phyloP scores from a whole-genome alignment of 2,797 vertebrate genomes.

The Scarus forsteni region DNA sequence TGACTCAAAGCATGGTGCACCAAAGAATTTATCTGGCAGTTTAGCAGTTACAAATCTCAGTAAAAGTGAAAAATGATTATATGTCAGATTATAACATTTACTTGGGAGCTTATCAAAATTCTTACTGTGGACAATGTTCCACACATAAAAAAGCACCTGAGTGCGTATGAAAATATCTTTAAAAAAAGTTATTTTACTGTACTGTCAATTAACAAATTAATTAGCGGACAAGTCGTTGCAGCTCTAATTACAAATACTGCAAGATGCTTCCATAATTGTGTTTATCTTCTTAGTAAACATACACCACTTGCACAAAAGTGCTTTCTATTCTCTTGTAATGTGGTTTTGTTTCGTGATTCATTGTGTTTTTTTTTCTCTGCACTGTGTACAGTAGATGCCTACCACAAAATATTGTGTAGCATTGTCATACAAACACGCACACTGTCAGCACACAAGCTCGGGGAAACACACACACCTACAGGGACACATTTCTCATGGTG shows the following conservation, averaged over 20 bases:
- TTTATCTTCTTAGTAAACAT: not conserved
- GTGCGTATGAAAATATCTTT: too few species aligned
- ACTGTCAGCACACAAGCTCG: conserved; percentile 1
- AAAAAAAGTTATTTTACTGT: too few species aligned
- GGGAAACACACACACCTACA: conserved; percentile 52
- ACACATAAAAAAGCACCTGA: too few species aligned
- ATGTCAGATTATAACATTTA: too few species aligned
- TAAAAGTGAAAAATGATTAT: too few species aligned
- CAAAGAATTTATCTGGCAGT: too few species aligned
- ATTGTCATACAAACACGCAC: conserved; percentile 25
- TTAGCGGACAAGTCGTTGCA: not conserved
- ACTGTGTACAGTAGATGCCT: not conserved
- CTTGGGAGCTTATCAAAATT: too few species aligned
- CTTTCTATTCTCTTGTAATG: not conserved
- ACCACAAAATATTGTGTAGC: not conserved
- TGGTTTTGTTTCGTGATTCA: not conserved
- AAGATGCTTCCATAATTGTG: conserved; percentile 6
- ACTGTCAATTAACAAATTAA: not conserved
- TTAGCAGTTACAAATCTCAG: too few species aligned
- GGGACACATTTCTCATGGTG: conserved; percentile 72
- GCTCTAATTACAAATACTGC: not conserved
- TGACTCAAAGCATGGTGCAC: too few species aligned
- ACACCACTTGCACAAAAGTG: too few species aligned
- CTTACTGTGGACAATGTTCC: too few species aligned
- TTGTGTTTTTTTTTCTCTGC: conserved; percentile 1